Percentiles rank a stretch among this genome's conserved stretches.
phyloP scores from a whole-genome alignment of 2,113 vertebrate species.

The Mesocricetus auratus region DNA sequence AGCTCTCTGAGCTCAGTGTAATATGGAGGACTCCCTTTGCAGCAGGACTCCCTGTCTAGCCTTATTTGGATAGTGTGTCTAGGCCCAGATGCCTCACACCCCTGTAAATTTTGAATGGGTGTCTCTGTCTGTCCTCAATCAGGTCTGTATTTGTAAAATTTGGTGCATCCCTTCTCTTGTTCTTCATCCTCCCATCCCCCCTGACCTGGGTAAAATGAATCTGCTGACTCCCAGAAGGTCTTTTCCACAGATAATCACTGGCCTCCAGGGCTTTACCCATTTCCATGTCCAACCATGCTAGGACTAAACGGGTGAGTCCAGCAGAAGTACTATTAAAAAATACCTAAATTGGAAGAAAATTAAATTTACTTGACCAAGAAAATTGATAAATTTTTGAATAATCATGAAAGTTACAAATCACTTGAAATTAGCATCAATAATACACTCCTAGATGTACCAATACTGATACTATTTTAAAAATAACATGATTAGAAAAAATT shows the following conservation, averaged over 20 bases:
- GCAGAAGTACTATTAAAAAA: slow-evolving; percentile 35
- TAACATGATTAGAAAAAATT: neutral
- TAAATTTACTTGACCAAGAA: slow-evolving; percentile 45
- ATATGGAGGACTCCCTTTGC: neutral
- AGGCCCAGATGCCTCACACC: neutral
- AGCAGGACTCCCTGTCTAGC: neutral
- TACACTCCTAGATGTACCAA: neutral
- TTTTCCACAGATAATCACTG: neutral
- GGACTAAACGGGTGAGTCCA: neutral
- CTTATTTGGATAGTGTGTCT: neutral
- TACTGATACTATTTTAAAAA: neutral
- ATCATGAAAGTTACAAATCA: neutral
- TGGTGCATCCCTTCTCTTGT: neutral
- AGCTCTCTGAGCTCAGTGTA: neutral
- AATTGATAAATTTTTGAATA: slow-evolving; percentile 8
- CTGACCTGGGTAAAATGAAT: neutral
- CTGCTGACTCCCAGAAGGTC: neutral
- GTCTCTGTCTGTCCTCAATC: neutral
- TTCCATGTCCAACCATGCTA: neutral
- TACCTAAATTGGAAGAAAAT: neutral
- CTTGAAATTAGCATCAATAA: slow-evolving; percentile 34
- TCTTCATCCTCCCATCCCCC: neutral
- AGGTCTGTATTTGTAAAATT: neutral
- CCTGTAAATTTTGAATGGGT: neutral
- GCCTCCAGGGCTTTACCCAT: neutral